phyloP scores from a whole-genome alignment of 2,888 invertebrate species.

The Cosmia trapezina region DNA sequence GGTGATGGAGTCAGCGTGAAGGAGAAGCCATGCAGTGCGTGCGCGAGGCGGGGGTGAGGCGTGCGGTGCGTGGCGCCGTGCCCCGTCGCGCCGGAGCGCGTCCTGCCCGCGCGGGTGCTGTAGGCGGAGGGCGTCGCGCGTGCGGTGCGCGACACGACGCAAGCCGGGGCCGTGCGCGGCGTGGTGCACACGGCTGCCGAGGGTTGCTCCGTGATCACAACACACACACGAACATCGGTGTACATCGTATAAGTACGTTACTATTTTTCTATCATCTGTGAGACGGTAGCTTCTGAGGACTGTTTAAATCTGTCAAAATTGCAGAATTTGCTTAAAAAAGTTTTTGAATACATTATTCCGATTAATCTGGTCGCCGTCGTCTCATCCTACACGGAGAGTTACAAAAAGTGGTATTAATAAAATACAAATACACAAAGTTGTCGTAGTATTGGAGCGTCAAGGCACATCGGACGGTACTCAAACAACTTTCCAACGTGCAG shows the following conservation, averaged over 20 bases:
- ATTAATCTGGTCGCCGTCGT: constrained; percentile 52
- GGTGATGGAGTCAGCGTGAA: constrained; percentile 26
- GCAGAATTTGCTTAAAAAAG: constrained; percentile 26
- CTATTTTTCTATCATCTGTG: constrained; percentile 79
- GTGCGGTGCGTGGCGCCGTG: constrained; percentile 56
- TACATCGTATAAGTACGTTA: constrained; percentile 61
- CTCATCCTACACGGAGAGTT: constrained; percentile 55
- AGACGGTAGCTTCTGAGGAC: constrained; percentile 58
- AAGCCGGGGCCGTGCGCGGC: constrained; percentile 72
- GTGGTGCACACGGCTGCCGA: constrained; percentile 67
- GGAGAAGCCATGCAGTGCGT: constrained; percentile 52
- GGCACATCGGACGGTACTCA: constrained; percentile 22
- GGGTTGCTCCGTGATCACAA: constrained; percentile 75
- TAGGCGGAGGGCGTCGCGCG: constrained; percentile 57
- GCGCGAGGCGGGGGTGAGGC: constrained; percentile 36
- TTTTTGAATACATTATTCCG: constrained; percentile 35
- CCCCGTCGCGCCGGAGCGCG: constrained; percentile 62
- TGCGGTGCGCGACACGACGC: constrained; percentile 71
- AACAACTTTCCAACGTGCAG: constrained; percentile 42
- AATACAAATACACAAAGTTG: constrained; percentile 35
- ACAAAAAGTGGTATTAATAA: constrained; percentile 50
- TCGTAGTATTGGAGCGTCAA: constrained; percentile 14
- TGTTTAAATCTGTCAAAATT: constrained; percentile 50
- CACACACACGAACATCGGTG: constrained; percentile 67
- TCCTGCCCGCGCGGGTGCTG: constrained; percentile 61